A percentile compares a stretch with the other conserved stretches of the same genome.
phyloP scores from a whole-genome alignment of 2,113 vertebrate genomes.

The Entelurus aequoreus region DNA sequence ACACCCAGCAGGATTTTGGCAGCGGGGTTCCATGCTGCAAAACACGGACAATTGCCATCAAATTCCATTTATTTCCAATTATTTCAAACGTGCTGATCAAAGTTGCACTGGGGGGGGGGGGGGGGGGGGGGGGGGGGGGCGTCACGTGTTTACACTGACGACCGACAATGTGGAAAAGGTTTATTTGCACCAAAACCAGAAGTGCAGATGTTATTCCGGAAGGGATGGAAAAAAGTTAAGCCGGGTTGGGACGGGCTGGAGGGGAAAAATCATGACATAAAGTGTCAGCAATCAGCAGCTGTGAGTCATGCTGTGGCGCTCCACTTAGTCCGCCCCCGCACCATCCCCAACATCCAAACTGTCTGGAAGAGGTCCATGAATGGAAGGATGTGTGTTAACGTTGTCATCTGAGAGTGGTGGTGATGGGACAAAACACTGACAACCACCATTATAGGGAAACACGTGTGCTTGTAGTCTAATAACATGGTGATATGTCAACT shows the following conservation, averaged over 20 bases:
- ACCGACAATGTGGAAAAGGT: conserved; percentile 25
- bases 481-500: neutral
- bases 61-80: conserved; percentile 8
- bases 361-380: conserved; percentile 39
- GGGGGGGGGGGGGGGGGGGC: too few species aligned
- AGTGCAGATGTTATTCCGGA: conserved; percentile 54
- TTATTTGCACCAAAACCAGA: conserved; percentile 23
- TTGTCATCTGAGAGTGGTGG: conserved; percentile 18
- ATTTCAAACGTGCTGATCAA: too few species aligned
- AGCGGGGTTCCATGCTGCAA: conserved; percentile 17
- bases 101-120: too few species aligned
- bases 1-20: conserved; percentile 54
- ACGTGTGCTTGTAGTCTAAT: neutral
- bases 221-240: conserved; percentile 50
- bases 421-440: conserved; percentile 3
- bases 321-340: conserved; percentile 18
- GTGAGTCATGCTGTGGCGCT: conserved; percentile 51
- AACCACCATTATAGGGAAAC: neutral
- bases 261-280: conserved; percentile 66
- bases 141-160: too few species aligned
- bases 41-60: conserved; percentile 12
- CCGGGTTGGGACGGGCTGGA: conserved; percentile 40
- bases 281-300: conserved; percentile 50
- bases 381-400: conserved; percentile 13
- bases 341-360: conserved; percentile 11